Evolutionary conservation across 2,888 invertebrate genomes (phyloP), one percentile per base, ranked within the genome.

Genomic region (Hydroisotoma schaefferi): DNA sequence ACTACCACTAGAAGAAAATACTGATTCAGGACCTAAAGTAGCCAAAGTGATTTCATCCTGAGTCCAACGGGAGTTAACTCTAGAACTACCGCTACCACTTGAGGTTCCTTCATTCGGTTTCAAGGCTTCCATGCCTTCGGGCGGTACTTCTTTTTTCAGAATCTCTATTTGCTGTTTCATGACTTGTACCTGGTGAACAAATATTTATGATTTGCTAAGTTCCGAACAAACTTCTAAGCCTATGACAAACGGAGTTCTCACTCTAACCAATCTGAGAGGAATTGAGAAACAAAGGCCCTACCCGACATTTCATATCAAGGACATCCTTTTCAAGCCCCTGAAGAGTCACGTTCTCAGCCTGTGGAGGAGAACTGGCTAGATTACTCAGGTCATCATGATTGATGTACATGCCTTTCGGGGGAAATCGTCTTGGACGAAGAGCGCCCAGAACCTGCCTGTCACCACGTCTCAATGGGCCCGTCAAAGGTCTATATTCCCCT

Each of bases 391-490:
- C 95, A 80, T 95, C 95, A 80, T 94, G 90, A 84, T 93, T 94
- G 81, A 97, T 90, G 83, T 92, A 91, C 88, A 97, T 94, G 80
- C 95, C 95, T 75, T 90, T 87, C 65, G 95, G 95, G 75, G 95
- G 90, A 78, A 90, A 90, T 76, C 93, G 87, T 75, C 83, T 81
- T 76, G 81, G 80, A 23, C 76, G 74, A 33, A 76, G 69, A 27
- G 75, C 67, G 29, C 75, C 72, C 37, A 52, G 26, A 44, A 70
- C 69, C 46, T 69, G 69, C 57, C 68, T 68, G 33, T 74, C 74
- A 20, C 74, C 74, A 37, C 73, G 69, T 57, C 74, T 73, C 51
- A 74, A 61, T 3, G 74, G 74, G 73, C 88, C 88, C 76, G 87
- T 85, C 75, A 87, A 86, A 75, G 89, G 89, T 75, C 89, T 82